Base-by-base conservation (phyloP, 2,797 vertebrate genomes). In the Arrhamphus sclerolepis region DNA sequence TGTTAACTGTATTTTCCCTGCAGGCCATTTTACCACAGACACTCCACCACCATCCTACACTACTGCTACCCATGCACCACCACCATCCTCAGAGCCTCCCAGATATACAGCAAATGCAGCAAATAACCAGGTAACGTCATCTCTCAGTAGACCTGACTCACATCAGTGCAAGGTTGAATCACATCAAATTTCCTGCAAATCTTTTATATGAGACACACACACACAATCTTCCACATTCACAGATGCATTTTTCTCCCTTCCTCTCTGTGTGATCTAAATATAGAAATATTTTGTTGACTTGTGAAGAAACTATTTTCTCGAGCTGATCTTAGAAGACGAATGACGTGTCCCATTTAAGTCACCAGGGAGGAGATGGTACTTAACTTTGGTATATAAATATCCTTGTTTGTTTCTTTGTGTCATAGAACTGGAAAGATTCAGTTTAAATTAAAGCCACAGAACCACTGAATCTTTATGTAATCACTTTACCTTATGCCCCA, bases 301-400 rank as follows among this genome's bases (percentile, higher is more conserved):
- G 46, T n/a, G n/a, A n/a, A n/a, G n/a, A n/a, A n/a, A n/a, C n/a
- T n/a, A 59, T 72, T 62, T 59, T 47, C 61, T 56, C 62, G 24
- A 24, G 29, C 52, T 62, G 31, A 60, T 56, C 31, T 41, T 0
- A 57, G 0, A 22, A 3, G 24, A 26, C 29, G 38, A 58, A 19
- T 77, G 77, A 86, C 82, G 71, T 80, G 83, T 74, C 84, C 85
- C 34, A 66, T 80, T 87, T 86, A 79, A 83, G 82, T 89, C 82
- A 86, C 61, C 0, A 57, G 64, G 78, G 75, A 44, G 38, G 24
- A 48, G 65, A 76, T 11, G n/a, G 13, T 51, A 42, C 28, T 56
- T 50, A 43, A 73, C 1, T 38, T 53, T 47, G 40, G 57, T 49
- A 70, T 81, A 72, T 59, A 66, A 80, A 80, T 83, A 65, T 56